phyloP scores from a whole-genome alignment of 2,113 vertebrate species.

The Microtus pennsylvanicus region DNA sequence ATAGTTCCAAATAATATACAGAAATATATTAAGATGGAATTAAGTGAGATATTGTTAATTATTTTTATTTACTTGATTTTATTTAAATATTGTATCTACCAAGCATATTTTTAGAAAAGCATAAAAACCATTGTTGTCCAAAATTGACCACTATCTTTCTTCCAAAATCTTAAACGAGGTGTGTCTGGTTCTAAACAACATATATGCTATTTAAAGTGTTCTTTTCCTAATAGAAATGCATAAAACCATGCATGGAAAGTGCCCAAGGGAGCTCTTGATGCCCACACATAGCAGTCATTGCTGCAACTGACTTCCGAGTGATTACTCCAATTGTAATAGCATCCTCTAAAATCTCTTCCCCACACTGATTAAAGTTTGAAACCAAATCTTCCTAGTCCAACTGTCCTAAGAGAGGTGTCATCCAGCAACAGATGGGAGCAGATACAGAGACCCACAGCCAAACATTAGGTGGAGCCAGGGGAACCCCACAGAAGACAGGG shows the following conservation, averaged over 20 bases:
- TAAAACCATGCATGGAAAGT: neutral
- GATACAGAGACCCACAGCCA: neutral
- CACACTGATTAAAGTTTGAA: neutral
- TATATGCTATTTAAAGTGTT: neutral
- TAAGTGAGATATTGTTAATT: neutral
- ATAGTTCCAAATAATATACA: neutral
- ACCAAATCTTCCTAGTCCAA: neutral
- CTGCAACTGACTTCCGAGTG: neutral
- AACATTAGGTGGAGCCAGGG: neutral
- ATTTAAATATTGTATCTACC: neutral
- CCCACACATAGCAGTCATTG: neutral
- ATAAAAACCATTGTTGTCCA: neutral
- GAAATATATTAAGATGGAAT: neutral
- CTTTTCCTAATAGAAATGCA: neutral
- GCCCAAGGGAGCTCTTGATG: neutral
- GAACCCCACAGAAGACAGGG: neutral
- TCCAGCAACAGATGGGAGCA: neutral
- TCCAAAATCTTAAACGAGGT: neutral
- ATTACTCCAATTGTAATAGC: neutral
- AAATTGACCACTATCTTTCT: neutral
- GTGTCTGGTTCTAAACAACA: neutral
- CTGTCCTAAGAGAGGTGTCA: neutral
- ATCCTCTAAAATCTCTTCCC: neutral
- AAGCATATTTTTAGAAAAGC: neutral
- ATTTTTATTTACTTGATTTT: slow-evolving; percentile 3